Evolutionary conservation across 2,113 vertebrate species (phyloP), one percentile per base, ranked within the genome.

Genomic region (Rostratula benghalensis): DNA sequence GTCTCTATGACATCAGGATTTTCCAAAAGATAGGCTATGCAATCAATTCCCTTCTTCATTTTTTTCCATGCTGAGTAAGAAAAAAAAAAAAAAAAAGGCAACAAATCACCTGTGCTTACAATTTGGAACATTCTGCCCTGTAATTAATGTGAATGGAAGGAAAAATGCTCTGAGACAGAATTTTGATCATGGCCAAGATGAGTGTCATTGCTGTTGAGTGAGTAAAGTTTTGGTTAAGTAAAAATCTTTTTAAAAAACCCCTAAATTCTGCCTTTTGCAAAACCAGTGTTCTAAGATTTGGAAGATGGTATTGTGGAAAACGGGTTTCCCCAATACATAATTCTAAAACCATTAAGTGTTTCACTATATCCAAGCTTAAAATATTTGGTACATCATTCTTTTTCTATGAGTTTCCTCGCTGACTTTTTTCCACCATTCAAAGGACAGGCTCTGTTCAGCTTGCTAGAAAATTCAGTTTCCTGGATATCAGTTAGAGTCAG

Each of bases 391-490:
- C 3, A 30, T 60, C 24, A 39, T 39, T 15, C n/a, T 46, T 77
- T 82, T 68, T 78, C 24, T 53, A 10, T 13, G 8, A 14, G 7
- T 65, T 65, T 75, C 57, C 28, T 76, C 27, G 51, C 14, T 46
- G 30, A 35, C 1, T 69, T 83, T 83, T 89, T 22, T 27, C 74
- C 39, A 46, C 14, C 4, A 43, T 86, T 83, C 56, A 59, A 61
- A 59, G 48, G 18, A 61, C 13, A 81, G 23, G 22, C 11, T n/a
- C 39, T 53, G 41, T 39, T 70, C 27, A 56, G 10, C 25, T 89
- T 89, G 16, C 57, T 87, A 71, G 51, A 57, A 92, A 89, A 87
- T 76, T 84, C 64, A 19, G 20, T 84, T 78, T 59, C 7, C 24
- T 59, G 37, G 10, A 30, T 81, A 15, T 1, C 10, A 39, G 39